These are phyloP conservation scores for Epirrhoe tristata DNA, from an alignment of 2,888 invertebrate genomes.

Conservation along the genomic window DNA sequence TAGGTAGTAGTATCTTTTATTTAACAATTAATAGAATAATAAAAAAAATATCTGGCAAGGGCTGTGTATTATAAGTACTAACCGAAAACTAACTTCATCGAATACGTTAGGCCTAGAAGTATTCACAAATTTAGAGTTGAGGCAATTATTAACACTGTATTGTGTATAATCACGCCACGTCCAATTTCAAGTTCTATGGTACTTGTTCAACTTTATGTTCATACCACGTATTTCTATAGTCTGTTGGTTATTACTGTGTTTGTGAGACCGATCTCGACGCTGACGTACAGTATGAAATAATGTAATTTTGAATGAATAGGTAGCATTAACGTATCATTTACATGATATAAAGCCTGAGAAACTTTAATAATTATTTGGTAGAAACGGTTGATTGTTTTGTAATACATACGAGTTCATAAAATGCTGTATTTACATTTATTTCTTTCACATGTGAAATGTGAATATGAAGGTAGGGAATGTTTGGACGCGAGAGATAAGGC, in stretches of 20 bases:
- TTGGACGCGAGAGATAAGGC: too few relatives aligned
- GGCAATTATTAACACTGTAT: too few relatives aligned
- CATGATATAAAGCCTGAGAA: conserved; percentile 26
- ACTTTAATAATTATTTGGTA: conserved; percentile 12
- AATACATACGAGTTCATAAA: not conserved
- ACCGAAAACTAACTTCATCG: too few relatives aligned
- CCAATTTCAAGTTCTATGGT: not conserved
- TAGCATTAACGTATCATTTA: conserved; percentile 29
- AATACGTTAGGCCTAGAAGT: too few relatives aligned
- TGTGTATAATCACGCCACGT: not conserved
- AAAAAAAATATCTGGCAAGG: too few relatives aligned
- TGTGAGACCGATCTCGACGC: conserved; percentile 37
- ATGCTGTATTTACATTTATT: too few relatives aligned
- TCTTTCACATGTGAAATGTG: too few relatives aligned
- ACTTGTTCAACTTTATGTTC: conserved; percentile 1
- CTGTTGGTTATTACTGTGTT: conserved; percentile 30
- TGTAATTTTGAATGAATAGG: conserved; percentile 37
- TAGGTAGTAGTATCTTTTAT: too few relatives aligned
- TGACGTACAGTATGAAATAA: conserved; percentile 44
- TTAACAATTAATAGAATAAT: too few relatives aligned
- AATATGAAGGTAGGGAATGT: too few relatives aligned
- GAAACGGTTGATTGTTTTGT: conserved; percentile 11
- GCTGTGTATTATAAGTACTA: too few relatives aligned
- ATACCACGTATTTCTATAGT: conserved; percentile 4
- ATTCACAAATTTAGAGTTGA: too few relatives aligned